These are phyloP conservation scores for Phacellophora camtschatica DNA, from an alignment of 30 jellyfish, hydroid and myxozoan species.

Conservation along the genomic window DNA sequence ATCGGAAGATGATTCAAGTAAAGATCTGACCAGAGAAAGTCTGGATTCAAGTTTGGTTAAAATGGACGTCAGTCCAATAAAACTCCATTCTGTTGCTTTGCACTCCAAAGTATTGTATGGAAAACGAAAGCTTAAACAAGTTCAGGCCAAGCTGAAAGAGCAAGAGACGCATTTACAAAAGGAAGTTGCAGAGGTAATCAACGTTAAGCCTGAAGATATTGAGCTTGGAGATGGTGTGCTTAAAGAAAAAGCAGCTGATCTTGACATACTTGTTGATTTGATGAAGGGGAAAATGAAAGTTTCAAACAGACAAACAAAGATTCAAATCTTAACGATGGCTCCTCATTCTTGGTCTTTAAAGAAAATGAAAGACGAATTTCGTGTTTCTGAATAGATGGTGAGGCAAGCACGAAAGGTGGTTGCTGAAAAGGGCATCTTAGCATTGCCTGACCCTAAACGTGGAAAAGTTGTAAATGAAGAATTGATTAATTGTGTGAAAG, in stretches of 20 bases:
- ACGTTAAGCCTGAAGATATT: constrained; percentile 24
- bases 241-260: constrained; percentile 8
- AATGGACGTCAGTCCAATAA: constrained; percentile 45
- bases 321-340: neutral
- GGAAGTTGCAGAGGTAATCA: constrained; percentile 12
- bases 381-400: neutral
- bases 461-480: no score
- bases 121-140: constrained; percentile 51
- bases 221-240: neutral
- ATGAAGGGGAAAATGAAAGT: constrained; percentile 6
- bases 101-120: constrained; percentile 53
- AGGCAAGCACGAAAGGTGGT: neutral
- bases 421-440: constrained; percentile 1
- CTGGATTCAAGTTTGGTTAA: constrained; percentile 20
- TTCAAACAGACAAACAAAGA: neutral
- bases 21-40: constrained; percentile 8
- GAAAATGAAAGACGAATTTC: neutral
- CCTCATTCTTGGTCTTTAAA: neutral
- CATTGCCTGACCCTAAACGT: no score
- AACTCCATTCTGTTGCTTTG: constrained; percentile 45
- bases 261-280: constrained; percentile 9
- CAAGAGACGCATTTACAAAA: neutral
- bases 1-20: neutral
- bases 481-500: no score
- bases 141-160: neutral